phyloP scores from a whole-genome alignment of 2,888 invertebrate genomes.

The Aromia moschata region DNA sequence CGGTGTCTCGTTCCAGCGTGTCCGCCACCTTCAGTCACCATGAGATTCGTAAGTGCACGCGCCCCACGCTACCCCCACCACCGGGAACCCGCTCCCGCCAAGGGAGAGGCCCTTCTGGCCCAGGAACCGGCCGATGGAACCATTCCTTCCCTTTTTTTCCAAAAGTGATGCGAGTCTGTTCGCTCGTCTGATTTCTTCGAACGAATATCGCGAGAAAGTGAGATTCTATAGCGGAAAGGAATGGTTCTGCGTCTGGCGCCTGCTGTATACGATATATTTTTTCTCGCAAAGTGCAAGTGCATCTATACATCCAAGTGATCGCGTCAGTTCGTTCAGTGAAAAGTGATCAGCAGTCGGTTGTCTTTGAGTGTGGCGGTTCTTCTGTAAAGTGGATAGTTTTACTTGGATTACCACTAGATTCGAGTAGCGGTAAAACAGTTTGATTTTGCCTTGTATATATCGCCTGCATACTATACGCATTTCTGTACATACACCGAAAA shows the following conservation, averaged over 20 bases:
- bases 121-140: too few relatives aligned
- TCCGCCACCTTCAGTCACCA: slow-evolving; percentile 33
- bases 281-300: slow-evolving; percentile 25
- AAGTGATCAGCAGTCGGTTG: slow-evolving; percentile 17
- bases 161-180: too few relatives aligned
- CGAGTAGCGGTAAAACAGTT: slow-evolving; percentile 13
- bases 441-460: slow-evolving; percentile 15
- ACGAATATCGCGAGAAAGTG: not conserved
- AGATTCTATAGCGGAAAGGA: too few relatives aligned
- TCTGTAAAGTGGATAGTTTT: slow-evolving; percentile 8
- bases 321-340: slow-evolving; percentile 12
- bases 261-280: too few relatives aligned
- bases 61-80: slow-evolving; percentile 8
- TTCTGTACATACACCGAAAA: too few relatives aligned
- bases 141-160: not conserved
- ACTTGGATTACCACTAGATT: slow-evolving; percentile 17
- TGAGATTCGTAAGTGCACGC: slow-evolving; percentile 47
- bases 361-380: slow-evolving; percentile 20
- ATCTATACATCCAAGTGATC: slow-evolving; percentile 13
- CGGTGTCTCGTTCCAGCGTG: slow-evolving; percentile 29
- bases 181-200: too few relatives aligned
- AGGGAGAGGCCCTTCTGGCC: not conserved
- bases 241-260: not conserved
- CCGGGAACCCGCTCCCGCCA: not conserved
- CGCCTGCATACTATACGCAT: slow-evolving; percentile 1